Evolutionary conservation across 2,888 invertebrate species (phyloP).

Genomic region (Cheilosia impressa): DNA sequence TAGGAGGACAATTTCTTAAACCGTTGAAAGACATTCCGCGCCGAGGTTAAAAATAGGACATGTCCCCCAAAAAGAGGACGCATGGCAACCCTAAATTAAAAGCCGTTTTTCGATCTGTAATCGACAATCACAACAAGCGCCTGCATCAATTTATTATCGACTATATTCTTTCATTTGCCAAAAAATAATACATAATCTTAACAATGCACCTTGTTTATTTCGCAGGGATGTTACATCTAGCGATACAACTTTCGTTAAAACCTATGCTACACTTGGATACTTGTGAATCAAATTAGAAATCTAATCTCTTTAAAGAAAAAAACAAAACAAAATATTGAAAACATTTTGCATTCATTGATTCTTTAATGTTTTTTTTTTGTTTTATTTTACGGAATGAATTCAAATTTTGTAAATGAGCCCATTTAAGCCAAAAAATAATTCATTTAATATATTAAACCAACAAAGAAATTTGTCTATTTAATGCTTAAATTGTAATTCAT

Average conservation of each 20-base stretch:
- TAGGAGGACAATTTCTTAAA: too few relatives aligned
- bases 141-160: too few relatives aligned
- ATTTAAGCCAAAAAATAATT: conserved; percentile 60
- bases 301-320: conserved; percentile 26
- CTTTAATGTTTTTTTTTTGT: conserved; percentile 34
- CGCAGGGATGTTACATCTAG: conserved; percentile 91
- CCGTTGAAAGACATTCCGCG: too few relatives aligned
- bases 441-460: conserved; percentile 57
- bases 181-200: background rate
- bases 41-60: too few relatives aligned
- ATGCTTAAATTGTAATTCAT: conserved; percentile 74
- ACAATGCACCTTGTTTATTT: conserved; percentile 78
- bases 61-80: too few relatives aligned
- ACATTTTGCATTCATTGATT: conserved; percentile 51
- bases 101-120: too few relatives aligned
- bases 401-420: conserved; percentile 48
- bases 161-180: too few relatives aligned
- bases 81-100: too few relatives aligned
- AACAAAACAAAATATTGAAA: too few relatives aligned
- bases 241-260: conserved; percentile 96
- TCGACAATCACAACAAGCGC: too few relatives aligned
- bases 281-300: conserved; percentile 85
- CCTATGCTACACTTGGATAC: conserved; percentile 96
- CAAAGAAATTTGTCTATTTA: conserved; percentile 60
- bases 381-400: conserved; percentile 46